These are phyloP conservation scores for Genyomyrus donnyi DNA, from an alignment of 2,113 vertebrate species.

Conservation along the genomic window DNA sequence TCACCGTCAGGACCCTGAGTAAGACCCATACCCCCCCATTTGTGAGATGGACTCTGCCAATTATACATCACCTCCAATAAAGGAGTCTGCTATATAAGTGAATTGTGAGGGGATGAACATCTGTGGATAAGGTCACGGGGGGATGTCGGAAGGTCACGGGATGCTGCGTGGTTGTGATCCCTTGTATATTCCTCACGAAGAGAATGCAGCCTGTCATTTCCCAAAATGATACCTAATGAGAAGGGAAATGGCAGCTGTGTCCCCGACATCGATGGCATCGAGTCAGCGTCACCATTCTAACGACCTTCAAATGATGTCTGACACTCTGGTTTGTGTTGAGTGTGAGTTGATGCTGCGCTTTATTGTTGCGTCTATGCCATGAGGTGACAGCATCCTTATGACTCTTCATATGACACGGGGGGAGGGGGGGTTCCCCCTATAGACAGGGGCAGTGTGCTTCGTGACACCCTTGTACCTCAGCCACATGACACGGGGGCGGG, in stretches of 20 bases:
- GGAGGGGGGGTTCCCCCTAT: background rate
- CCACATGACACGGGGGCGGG: background rate
- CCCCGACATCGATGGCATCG: background rate
- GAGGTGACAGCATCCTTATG: background rate
- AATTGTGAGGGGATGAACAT: background rate
- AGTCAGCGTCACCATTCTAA: background rate
- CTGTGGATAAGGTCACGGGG: background rate
- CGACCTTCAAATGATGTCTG: background rate
- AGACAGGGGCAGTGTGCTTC: constrained; percentile 10
- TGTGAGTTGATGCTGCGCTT: background rate
- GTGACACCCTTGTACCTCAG: background rate
- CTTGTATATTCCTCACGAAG: background rate
- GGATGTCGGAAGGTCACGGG: background rate
- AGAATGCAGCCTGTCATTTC: background rate
- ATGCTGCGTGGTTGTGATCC: background rate
- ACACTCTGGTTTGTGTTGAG: background rate
- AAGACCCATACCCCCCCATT: background rate
- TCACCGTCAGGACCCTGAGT: background rate
- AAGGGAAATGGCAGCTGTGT: background rate
- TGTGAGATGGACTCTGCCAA: background rate
- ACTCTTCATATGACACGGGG: background rate
- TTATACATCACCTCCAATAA: background rate
- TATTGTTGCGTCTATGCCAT: background rate
- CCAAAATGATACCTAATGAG: background rate
- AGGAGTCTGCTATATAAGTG: background rate